Evolutionary conservation across 2,888 invertebrate species (phyloP).

Genomic region (Acrobasis repandana): DNA sequence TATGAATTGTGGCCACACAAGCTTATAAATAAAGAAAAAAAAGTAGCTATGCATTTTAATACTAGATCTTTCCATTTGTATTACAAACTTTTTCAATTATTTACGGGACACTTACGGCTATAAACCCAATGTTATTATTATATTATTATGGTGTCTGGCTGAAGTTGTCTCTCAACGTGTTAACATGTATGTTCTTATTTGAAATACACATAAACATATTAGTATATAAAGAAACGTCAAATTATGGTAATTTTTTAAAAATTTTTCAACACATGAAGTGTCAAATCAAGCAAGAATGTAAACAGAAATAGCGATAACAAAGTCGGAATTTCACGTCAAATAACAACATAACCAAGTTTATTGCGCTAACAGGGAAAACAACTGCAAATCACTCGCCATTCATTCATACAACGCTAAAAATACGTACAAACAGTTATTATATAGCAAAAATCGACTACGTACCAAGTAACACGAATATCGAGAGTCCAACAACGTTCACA

Average conservation of each 20-base stretch:
- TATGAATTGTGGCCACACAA: too few relatives aligned
- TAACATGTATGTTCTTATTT: too few relatives aligned
- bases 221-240: too few relatives aligned
- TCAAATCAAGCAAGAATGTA: neutral
- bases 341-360: neutral
- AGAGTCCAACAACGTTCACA: constrained; percentile 12
- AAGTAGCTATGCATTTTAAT: neutral
- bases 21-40: too few relatives aligned
- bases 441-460: constrained; percentile 19
- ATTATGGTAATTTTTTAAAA: too few relatives aligned
- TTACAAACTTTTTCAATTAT: neutral
- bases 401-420: constrained; percentile 18
- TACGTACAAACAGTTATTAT: constrained; percentile 17
- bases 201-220: too few relatives aligned
- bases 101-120: neutral
- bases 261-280: neutral
- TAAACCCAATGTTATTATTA: too few relatives aligned
- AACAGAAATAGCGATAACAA: constrained; percentile 16
- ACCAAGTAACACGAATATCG: constrained; percentile 9
- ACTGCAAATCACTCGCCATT: neutral
- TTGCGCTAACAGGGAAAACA: constrained; percentile 5
- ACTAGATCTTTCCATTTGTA: constrained; percentile 11
- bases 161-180: too few relatives aligned
- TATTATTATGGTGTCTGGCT: too few relatives aligned
- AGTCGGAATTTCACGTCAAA: constrained; percentile 5